phyloP scores from a whole-genome alignment of 2,113 vertebrate genomes.

The Notothenia coriiceps region DNA sequence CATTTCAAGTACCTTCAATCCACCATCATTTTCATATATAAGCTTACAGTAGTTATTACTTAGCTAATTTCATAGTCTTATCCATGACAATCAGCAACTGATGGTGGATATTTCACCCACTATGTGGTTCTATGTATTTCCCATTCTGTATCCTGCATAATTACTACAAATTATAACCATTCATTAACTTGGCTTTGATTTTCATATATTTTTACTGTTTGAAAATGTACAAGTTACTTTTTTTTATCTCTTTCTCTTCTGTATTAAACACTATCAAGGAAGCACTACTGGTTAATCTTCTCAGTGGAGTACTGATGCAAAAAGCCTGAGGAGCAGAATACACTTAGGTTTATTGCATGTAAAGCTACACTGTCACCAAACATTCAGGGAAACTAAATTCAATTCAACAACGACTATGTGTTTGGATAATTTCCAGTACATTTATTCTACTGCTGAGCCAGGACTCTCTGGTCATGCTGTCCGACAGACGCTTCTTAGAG shows the following conservation, averaged over 20 bases:
- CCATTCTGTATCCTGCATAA: not conserved
- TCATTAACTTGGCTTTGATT: conserved; percentile 21
- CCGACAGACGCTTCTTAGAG: conserved; percentile 11
- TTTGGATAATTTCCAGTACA: conserved; percentile 44
- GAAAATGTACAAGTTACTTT: conserved; percentile 16
- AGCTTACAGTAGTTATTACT: not conserved
- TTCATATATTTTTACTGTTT: not conserved
- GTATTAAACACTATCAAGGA: not conserved
- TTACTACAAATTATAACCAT: not conserved
- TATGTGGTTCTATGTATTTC: not conserved
- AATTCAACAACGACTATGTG: conserved; percentile 27
- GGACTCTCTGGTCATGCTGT: conserved; percentile 19
- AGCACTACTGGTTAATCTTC: conserved; percentile 17
- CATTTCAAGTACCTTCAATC: too few relatives aligned
- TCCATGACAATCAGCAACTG: conserved; percentile 1
- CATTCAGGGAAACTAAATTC: conserved; percentile 28
- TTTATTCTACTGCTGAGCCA: conserved; percentile 28
- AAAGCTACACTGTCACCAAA: conserved; percentile 3
- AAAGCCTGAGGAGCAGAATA: conserved; percentile 5
- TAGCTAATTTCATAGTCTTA: conserved; percentile 2
- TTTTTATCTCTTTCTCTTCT: conserved; percentile 6
- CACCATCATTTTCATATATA: too few relatives aligned
- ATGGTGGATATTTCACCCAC: conserved; percentile 12
- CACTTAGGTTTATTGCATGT: conserved; percentile 2
- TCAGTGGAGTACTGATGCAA: conserved; percentile 14